Base-by-base conservation (phyloP, 2,113 vertebrate species). In the Bujurquina vittata region DNA sequence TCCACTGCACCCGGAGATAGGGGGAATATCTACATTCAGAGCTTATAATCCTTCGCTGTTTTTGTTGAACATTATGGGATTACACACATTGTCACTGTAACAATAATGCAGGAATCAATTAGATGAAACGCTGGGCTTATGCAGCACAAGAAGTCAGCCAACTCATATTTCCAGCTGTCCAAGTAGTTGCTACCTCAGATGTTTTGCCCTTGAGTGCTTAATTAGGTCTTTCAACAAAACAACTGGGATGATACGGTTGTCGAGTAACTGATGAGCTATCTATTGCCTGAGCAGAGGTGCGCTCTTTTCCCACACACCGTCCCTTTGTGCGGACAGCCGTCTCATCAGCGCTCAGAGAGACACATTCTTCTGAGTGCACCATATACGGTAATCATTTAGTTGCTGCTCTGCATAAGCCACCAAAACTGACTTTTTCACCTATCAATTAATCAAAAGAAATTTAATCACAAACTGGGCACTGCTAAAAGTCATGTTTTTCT, bases 161-260 rank as follows among this genome's bases (percentile, higher is more conserved):
- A 56, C 37, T 88, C 67, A n/a, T 80, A 61, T 85, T 85, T 87
- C 82, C 62, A 77, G 79, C 87, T 80, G 72, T 77, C 74, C 57
- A 10, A 35, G 69, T 46, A 81, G 69, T 82, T 57, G n/a, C 65
- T 87, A 80, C 77, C 79, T 79, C 7, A 46, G 81, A 84, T 57
- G 12, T 14, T 46, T 80, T 83, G 88, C 88, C 93, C 89, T 93
- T 93, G 82, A 91, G 84, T 55, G 79, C 84, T 85, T 91, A 93
- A 93, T 92, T 84, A 85, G 81, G 87, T 84, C 82, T 90, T 76
- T 85, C 87, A 10, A 75, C 74, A 77, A 83, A 84, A 80, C 89
- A 67, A 83, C 85, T 18, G 40, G 60, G 61, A 60, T 79, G 85
- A 90, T 75, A 61, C 11, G 15, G 80, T 54, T 91, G 93, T 92